phyloP scores from a whole-genome alignment of 2,888 invertebrate genomes.

The Heliconius aoede region DNA sequence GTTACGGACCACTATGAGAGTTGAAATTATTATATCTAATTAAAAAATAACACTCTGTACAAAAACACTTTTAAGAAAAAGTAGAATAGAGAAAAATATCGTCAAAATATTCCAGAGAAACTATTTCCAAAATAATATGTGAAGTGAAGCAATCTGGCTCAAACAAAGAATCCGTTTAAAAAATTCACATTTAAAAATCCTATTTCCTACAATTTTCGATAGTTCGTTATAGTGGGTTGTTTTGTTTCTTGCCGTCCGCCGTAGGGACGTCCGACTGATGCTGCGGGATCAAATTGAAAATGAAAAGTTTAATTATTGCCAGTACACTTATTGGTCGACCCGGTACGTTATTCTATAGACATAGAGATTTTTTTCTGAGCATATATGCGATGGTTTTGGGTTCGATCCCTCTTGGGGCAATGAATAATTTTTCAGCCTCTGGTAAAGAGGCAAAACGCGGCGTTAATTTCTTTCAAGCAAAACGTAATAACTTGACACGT shows the following conservation, averaged over 20 bases:
- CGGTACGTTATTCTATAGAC: background rate
- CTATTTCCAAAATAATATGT: background rate
- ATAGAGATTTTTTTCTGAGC: background rate
- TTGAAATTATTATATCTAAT: too few relatives aligned
- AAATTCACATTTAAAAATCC: background rate
- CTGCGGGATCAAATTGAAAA: background rate
- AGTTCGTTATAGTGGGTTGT: background rate
- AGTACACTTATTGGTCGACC: background rate
- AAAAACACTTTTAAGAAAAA: background rate
- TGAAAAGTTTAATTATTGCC: constrained; percentile 11
- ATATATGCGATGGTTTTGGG: background rate
- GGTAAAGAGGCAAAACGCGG: background rate
- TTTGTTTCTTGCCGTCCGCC: background rate
- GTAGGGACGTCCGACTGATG: background rate
- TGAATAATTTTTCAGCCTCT: background rate
- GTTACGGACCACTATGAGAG: too few relatives aligned
- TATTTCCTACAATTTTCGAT: constrained; percentile 3
- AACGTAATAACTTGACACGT: too few relatives aligned
- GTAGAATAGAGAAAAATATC: background rate
- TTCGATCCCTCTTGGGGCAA: background rate
- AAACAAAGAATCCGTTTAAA: background rate
- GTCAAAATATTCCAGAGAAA: background rate
- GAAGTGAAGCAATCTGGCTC: constrained; percentile 4
- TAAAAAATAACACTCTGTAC: background rate
- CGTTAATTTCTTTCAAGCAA: background rate